Conservation (phyloP, 2,797 vertebrate species). For the Craterocephalus amniculus region DNA sequence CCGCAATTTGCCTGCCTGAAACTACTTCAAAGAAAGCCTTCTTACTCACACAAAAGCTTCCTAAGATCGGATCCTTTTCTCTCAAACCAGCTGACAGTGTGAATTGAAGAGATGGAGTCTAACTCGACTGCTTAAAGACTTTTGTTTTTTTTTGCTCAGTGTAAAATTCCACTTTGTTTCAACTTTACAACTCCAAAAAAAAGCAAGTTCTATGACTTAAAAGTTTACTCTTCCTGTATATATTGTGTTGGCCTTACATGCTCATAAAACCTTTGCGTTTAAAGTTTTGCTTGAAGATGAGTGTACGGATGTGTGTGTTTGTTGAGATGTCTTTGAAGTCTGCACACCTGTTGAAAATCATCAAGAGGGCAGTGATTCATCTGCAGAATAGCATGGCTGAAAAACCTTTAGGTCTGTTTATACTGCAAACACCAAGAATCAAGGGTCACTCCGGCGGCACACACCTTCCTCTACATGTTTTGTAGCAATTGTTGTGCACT, state of each 20-base stretch:
- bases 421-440: slow-evolving; percentile 48
- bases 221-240: slow-evolving; percentile 25
- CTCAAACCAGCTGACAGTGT: slow-evolving; percentile 45
- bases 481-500: neutral
- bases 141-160: slow-evolving; percentile 17
- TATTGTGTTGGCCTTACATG: slow-evolving; percentile 41
- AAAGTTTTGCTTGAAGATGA: slow-evolving; percentile 15
- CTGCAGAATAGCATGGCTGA: slow-evolving; percentile 28
- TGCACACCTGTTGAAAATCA: slow-evolving; percentile 75
- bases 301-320: slow-evolving; percentile 9
- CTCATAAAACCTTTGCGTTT: slow-evolving; percentile 39
- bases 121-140: slow-evolving; percentile 51
- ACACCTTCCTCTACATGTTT: slow-evolving; percentile 18
- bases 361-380: slow-evolving; percentile 64
- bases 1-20: slow-evolving; percentile 62
- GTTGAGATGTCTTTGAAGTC: slow-evolving; percentile 58
- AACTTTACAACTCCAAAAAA: slow-evolving; percentile 27
- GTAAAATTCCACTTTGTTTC: slow-evolving; percentile 28
- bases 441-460: slow-evolving; percentile 43
- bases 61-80: slow-evolving; percentile 40
- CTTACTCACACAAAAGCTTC: slow-evolving; percentile 32
- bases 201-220: slow-evolving; percentile 32
- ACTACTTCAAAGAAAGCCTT: slow-evolving; percentile 68
- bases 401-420: slow-evolving; percentile 61
- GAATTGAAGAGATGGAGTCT: slow-evolving; percentile 44